Evolutionary conservation across 1,140 invertebrate species (phyloP).

Genomic region (Stegodyphus dumicola): DNA sequence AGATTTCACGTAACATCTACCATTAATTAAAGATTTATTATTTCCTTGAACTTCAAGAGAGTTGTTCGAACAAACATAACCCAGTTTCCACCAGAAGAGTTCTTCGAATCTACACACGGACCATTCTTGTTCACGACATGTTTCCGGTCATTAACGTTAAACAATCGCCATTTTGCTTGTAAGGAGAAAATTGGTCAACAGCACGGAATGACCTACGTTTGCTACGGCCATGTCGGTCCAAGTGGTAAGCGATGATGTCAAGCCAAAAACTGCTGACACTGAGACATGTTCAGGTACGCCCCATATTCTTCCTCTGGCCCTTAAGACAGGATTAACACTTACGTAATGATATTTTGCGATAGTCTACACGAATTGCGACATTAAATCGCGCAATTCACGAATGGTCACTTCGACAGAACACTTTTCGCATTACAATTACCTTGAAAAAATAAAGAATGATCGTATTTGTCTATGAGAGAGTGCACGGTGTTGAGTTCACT

Average conservation of each 20-base stretch:
- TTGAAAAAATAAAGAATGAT: no score
- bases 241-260: background rate
- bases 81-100: background rate
- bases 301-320: background rate
- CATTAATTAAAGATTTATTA: background rate
- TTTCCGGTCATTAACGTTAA: conserved; percentile 13
- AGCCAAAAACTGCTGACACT: background rate
- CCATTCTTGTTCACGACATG: conserved; percentile 2
- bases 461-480: no score
- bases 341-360: background rate
- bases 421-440: no score
- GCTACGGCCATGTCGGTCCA: background rate
- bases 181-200: conserved; percentile 1
- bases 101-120: background rate
- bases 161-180: conserved; percentile 28
- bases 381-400: background rate
- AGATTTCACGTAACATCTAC: background rate
- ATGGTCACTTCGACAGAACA: no score
- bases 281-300: background rate
- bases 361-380: conserved; percentile 12
- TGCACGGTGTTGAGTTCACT: no score
- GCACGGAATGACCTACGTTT: conserved; percentile 12
- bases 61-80: background rate
- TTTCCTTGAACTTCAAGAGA: background rate
- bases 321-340: conserved; percentile 12